Percentiles rank a stretch among this genome's conserved stretches.
phyloP scores from a whole-genome alignment of 2,888 invertebrate genomes.

The Zele albiditarsus region DNA sequence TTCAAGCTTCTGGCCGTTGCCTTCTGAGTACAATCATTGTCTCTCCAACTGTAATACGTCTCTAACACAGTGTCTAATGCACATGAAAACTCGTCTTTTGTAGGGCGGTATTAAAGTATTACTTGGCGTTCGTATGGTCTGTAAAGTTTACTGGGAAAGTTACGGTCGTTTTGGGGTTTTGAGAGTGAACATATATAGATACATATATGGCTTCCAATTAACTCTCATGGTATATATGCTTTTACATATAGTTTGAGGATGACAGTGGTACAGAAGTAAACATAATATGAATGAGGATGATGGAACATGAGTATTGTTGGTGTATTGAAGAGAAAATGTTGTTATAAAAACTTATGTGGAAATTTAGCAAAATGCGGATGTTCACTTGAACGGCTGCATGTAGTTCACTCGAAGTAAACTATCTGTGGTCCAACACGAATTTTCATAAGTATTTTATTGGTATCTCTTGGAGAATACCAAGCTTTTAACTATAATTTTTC shows the following conservation, averaged over 20 bases:
- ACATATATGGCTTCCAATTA: slow-evolving; percentile 63
- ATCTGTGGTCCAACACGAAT: no score
- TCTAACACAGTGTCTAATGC: slow-evolving; percentile 47
- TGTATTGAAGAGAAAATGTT: no score
- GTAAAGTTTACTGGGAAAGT: slow-evolving; percentile 32
- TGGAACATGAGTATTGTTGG: no score
- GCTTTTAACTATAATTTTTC: no score
- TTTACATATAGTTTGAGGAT: background rate
- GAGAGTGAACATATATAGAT: background rate
- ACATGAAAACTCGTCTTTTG: slow-evolving; percentile 47
- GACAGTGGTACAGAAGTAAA: no score
- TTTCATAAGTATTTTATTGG: no score
- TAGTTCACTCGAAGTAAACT: no score
- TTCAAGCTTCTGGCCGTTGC: background rate
- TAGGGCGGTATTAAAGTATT: slow-evolving; percentile 54
- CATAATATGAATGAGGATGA: no score
- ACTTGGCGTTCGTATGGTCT: slow-evolving; percentile 42
- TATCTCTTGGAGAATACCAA: no score
- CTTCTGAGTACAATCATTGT: slow-evolving; percentile 47
- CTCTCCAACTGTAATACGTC: slow-evolving; percentile 46
- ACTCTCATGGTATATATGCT: slow-evolving; percentile 45
- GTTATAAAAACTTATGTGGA: no score
- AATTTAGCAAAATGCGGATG: no score
- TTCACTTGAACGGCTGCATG: no score
- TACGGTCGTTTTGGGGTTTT: background rate